Conservation (phyloP, 2,797 vertebrate species). For the Lacerta agilis region DNA sequence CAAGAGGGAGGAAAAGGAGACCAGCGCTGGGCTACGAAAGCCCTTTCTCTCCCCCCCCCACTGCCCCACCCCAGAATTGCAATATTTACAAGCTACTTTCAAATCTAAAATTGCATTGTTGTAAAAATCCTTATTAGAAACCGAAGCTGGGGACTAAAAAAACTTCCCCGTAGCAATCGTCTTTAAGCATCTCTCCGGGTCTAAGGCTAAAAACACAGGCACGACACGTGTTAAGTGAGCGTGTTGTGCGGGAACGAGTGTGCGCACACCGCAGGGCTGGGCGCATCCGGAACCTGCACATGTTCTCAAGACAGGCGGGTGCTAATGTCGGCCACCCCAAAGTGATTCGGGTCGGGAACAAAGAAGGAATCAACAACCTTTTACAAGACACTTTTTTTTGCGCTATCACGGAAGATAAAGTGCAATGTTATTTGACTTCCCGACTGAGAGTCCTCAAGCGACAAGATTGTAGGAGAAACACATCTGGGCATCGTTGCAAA, state of each 20-base stretch:
- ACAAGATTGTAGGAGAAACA: too few relatives aligned
- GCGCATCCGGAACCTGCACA: background rate
- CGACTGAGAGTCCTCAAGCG: too few relatives aligned
- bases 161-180: constrained; percentile 6
- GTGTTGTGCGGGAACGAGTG: constrained; percentile 46
- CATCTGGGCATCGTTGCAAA: too few relatives aligned
- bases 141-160: constrained; percentile 21
- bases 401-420: constrained; percentile 47
- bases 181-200: background rate
- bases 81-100: constrained; percentile 28
- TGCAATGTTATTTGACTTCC: constrained; percentile 23
- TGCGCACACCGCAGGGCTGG: too few relatives aligned
- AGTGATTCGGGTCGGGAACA: too few relatives aligned
- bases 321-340: rapidly evolving
- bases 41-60: too few relatives aligned
- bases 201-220: constrained; percentile 57
- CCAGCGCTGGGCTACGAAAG: background rate
- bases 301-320: background rate
- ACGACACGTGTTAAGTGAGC: constrained; percentile 44
- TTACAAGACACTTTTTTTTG: background rate
- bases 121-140: constrained; percentile 9
- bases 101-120: background rate
- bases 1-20: too few relatives aligned
- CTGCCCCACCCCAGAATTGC: constrained; percentile 13
- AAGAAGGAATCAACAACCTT: background rate